Percentiles rank a stretch among this genome's conserved stretches.
These are phyloP conservation scores for Potorous gilbertii DNA, from an alignment of 2,797 vertebrate genomes.

Conservation along the genomic window DNA sequence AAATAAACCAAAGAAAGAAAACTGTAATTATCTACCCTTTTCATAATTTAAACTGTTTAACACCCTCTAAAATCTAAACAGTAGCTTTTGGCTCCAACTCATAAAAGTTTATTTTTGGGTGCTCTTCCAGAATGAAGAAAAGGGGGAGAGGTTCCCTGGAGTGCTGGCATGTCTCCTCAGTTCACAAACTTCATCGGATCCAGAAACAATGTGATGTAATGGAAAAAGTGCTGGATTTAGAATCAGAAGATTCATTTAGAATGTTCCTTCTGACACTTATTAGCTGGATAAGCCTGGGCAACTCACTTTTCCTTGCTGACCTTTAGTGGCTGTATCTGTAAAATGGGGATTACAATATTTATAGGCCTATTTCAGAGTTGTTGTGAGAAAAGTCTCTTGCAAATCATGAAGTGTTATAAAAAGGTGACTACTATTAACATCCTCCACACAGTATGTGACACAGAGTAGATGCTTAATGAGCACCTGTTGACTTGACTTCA, in stretches of 20 bases:
- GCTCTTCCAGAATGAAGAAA: slow-evolving; percentile 6
- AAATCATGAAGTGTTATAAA: background rate
- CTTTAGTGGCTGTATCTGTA: background rate
- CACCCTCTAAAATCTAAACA: slow-evolving; percentile 52
- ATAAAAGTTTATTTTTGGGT: background rate
- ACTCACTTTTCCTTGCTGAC: background rate
- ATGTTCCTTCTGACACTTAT: background rate
- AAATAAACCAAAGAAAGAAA: slow-evolving; percentile 55
- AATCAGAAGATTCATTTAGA: background rate
- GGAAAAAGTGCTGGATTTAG: background rate
- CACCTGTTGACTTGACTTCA: background rate
- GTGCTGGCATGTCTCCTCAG: background rate
- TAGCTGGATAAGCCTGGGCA: background rate
- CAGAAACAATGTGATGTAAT: background rate
- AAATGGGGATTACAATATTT: background rate
- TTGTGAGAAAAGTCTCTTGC: background rate
- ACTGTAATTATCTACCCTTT: slow-evolving; percentile 31
- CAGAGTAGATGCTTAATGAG: background rate
- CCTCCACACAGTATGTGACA: background rate
- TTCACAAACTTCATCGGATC: background rate
- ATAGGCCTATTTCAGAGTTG: background rate
- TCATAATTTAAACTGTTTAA: slow-evolving; percentile 40
- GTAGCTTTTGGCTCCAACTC: slow-evolving; percentile 19
- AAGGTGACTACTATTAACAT: background rate
- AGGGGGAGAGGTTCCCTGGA: background rate